Conservation (phyloP, 1,140 invertebrate genomes). For the Rhyzopertha dominica region DNA sequence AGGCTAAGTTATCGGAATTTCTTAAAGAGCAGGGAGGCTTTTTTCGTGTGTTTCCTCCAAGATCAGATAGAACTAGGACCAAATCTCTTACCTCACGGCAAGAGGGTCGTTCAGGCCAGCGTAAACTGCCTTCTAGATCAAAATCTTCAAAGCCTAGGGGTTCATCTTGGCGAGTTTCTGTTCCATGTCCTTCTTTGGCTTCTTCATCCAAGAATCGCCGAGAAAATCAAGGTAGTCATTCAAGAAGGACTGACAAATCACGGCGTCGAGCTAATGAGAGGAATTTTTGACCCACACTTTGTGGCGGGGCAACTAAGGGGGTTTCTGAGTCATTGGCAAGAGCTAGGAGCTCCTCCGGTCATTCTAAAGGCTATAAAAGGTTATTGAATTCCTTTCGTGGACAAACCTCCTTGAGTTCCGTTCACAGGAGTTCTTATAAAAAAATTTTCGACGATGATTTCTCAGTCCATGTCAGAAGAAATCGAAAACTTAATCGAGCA, state of each 20-base stretch:
- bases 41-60: not conserved
- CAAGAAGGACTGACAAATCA: not conserved
- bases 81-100: not conserved
- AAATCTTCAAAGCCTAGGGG: too few species aligned
- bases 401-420: not conserved
- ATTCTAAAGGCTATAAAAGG: conserved; percentile 4
- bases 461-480: not conserved
- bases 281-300: not conserved
- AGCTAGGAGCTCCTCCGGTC: not conserved
- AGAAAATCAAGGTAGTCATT: not conserved
- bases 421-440: not conserved
- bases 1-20: not conserved
- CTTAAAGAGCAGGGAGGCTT: not conserved
- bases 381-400: conserved; percentile 1
- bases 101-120: not conserved
- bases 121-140: conserved; percentile 1
- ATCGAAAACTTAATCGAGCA: not conserved
- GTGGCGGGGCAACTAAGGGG: not conserved
- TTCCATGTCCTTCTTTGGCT: not conserved
- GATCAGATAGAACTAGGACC: not conserved
- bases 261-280: not conserved
- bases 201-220: not conserved
- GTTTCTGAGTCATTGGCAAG: not conserved
- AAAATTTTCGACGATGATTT: not conserved
- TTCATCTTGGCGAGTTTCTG: not conserved